Evolutionary conservation across 2,888 invertebrate species (phyloP).

Genomic region (Eupithecia inturbata): DNA sequence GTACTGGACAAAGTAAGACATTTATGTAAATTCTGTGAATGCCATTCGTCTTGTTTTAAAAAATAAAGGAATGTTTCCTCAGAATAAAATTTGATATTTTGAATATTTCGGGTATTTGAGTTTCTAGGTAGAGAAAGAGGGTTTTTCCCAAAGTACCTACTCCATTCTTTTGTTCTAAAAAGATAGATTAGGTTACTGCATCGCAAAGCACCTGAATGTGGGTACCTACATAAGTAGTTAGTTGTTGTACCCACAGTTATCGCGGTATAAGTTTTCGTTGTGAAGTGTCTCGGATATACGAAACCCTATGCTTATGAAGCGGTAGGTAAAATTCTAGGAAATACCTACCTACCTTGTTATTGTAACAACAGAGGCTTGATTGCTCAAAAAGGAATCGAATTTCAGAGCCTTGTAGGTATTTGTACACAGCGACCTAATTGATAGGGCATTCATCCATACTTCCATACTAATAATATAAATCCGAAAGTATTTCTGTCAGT

Average conservation of each 20-base stretch:
- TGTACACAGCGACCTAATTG: neutral
- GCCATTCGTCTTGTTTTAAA: too few species aligned
- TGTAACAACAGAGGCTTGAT: neutral
- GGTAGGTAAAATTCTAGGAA: neutral
- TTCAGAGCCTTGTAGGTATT: neutral
- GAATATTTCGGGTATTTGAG: too few species aligned
- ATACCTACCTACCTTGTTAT: neutral
- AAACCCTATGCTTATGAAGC: slow-evolving; percentile 1
- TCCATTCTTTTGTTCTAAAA: too few species aligned
- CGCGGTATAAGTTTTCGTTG: neutral
- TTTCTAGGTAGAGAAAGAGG: too few species aligned
- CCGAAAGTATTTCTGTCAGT: neutral
- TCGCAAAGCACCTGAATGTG: neutral
- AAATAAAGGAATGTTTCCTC: too few species aligned
- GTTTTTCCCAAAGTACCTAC: too few species aligned
- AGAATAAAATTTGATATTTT: too few species aligned
- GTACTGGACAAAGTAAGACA: too few species aligned
- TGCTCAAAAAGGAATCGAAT: neutral
- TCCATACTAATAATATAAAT: neutral
- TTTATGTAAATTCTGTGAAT: too few species aligned
- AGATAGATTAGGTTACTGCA: too few species aligned
- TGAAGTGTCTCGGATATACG: neutral
- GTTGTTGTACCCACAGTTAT: neutral
- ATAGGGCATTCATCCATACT: neutral
- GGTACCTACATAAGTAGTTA: neutral